Evolutionary conservation across 2,888 invertebrate genomes (phyloP).

Genomic region (Spodoptera exigua): DNA sequence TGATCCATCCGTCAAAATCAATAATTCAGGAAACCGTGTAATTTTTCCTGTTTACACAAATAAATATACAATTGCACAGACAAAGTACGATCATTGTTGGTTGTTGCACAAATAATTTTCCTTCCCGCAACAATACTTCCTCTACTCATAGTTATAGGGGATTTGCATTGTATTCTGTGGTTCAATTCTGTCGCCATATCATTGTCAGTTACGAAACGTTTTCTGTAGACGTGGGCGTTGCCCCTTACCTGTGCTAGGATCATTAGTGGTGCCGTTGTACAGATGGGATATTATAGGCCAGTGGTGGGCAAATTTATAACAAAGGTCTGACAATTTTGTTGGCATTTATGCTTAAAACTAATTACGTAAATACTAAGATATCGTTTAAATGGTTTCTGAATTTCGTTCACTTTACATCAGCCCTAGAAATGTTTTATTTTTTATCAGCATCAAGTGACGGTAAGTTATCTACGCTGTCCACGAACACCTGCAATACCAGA

Average conservation of each 20-base stretch:
- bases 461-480: no score
- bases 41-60: not conserved
- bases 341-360: no score
- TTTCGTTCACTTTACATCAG: no score
- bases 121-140: slow-evolving; percentile 29
- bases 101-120: slow-evolving; percentile 27
- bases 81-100: not conserved
- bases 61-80: not conserved
- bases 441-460: no score
- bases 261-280: slow-evolving; percentile 44
- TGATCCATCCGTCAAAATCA: no score
- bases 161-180: slow-evolving; percentile 27
- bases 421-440: no score
- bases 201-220: slow-evolving; percentile 53
- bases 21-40: no score
- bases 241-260: slow-evolving; percentile 58
- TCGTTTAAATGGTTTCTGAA: no score
- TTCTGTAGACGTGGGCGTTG: slow-evolving; percentile 60
- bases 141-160: not conserved
- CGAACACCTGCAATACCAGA: no score
- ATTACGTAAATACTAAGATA: no score
- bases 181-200: slow-evolving; percentile 40
- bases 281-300: slow-evolving; percentile 29
- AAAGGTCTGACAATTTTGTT: no score
- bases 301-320: not conserved